Conservation (phyloP, 2,797 vertebrate genomes). For the Gambusia yucatana region DNA sequence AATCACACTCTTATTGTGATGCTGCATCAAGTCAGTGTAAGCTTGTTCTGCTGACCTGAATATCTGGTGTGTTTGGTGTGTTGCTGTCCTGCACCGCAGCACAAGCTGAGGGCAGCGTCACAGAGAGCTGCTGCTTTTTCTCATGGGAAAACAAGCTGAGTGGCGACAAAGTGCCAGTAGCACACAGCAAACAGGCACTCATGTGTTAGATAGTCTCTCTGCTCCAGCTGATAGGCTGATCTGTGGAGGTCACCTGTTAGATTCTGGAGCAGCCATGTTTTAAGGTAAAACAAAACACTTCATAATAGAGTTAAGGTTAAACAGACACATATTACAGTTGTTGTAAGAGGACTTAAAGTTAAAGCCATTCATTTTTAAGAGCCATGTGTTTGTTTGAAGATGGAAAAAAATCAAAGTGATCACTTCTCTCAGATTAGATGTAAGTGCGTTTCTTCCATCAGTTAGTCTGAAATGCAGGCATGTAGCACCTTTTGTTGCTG, state of each 20-base stretch:
- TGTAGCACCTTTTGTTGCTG: not conserved
- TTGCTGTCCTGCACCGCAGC: conserved; percentile 29
- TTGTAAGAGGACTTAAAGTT: not conserved
- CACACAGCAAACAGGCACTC: conserved; percentile 67
- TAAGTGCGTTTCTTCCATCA: not conserved
- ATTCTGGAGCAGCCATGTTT: conserved; percentile 6
- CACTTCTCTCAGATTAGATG: not conserved
- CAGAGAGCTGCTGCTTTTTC: conserved; percentile 35
- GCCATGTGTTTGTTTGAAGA: not conserved
- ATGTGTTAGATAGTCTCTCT: conserved; percentile 44
- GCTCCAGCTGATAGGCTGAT: conserved; percentile 6
- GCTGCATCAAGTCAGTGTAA: not conserved
- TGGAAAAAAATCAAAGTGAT: not conserved
- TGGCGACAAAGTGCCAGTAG: conserved; percentile 65
- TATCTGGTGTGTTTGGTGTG: conserved; percentile 54
- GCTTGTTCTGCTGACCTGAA: conserved; percentile 29
- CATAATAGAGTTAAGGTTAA: not conserved
- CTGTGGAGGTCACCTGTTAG: conserved; percentile 6
- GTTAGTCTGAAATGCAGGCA: not conserved
- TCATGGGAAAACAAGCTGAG: conserved; percentile 61
- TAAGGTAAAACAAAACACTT: conserved; percentile 8
- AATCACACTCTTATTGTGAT: conserved; percentile 3
- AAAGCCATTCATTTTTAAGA: not conserved
- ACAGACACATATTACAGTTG: not conserved
- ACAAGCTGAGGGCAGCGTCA: conserved; percentile 53